Evolutionary conservation across 2,888 invertebrate species (phyloP), one percentile per base, ranked within the genome.

Genomic region (Hyalella azteca): DNA sequence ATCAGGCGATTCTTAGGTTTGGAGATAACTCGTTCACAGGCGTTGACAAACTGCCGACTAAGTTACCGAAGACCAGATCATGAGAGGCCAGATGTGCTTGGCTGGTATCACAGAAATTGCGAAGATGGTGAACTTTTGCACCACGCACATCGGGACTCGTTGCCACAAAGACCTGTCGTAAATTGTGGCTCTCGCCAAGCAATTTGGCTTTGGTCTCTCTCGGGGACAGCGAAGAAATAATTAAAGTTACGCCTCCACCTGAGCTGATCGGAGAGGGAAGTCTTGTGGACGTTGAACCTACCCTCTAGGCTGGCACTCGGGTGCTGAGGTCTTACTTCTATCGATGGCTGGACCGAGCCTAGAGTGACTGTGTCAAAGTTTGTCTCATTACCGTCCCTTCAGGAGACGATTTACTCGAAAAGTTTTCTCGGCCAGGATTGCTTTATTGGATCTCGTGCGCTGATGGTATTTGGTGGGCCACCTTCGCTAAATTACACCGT

Each of bases 321-420:
- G 54, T 66, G 66, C 36, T 66, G 66, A 66, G 36, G 66, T 36
- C 39, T n/a, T n/a, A n/a, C n/a, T 66, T 66, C 66, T 66, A 66
- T 66, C 66, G 66, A 66, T 66, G 66, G 66, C 32, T 19, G 29
- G 66, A 66, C 3, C 36, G 39, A 66, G 36, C 36, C 66, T 66
- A 66, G 36, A 66, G 66, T 66, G 66, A 66, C 66, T 66, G 66
- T 66, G 66, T 66, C 66, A 66, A 66, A 66, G 66, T 66, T 66
- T 66, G 36, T 66, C 66, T 66, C 66, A 66, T 66, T 66, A 66
- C 66, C 66, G 66, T 66, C 66, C 66, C 66, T 66, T 66, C 66
- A 66, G 66, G 66, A 66, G 66, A 66, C 66, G 66, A 66, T 66
- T 66, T 66, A 66, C 66, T 66, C 66, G 36, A 66, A 66, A 66